A percentile compares a stretch with the other conserved stretches of the same genome.
These are phyloP conservation scores for Chamaea fasciata DNA, from an alignment of 2,113 vertebrate species.

Conservation along the genomic window DNA sequence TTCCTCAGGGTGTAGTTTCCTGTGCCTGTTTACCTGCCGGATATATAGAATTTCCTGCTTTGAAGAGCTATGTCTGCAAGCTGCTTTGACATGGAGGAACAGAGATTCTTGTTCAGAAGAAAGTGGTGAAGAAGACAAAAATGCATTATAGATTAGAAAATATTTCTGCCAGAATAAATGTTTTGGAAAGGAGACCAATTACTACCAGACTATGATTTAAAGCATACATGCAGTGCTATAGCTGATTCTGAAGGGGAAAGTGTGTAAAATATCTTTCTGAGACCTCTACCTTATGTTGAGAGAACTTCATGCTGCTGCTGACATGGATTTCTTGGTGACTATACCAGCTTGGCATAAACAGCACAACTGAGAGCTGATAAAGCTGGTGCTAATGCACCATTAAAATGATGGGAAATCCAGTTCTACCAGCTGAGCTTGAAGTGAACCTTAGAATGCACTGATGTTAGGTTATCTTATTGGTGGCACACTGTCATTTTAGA, in stretches of 20 bases:
- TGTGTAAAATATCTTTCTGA: neutral
- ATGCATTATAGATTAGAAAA: neutral
- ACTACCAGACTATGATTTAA: neutral
- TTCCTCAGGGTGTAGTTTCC: neutral
- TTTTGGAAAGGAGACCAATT: neutral
- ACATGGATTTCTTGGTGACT: neutral
- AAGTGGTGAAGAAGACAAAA: neutral
- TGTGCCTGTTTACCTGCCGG: neutral
- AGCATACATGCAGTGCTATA: neutral
- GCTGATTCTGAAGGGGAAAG: neutral
- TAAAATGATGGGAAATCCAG: neutral
- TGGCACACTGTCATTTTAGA: neutral
- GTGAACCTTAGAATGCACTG: neutral
- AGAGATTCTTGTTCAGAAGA: neutral
- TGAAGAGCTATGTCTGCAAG: neutral
- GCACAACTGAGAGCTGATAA: neutral
- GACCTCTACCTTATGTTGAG: neutral
- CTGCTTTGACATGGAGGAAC: neutral
- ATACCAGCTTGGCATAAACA: neutral
- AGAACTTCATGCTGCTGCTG: neutral
- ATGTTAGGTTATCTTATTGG: neutral
- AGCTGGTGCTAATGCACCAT: neutral
- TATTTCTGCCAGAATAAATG: neutral
- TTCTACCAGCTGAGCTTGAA: neutral
- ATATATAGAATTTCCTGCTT: neutral